Base-by-base conservation (phyloP, 2,888 invertebrate genomes). In the Cataglyphis livida region DNA sequence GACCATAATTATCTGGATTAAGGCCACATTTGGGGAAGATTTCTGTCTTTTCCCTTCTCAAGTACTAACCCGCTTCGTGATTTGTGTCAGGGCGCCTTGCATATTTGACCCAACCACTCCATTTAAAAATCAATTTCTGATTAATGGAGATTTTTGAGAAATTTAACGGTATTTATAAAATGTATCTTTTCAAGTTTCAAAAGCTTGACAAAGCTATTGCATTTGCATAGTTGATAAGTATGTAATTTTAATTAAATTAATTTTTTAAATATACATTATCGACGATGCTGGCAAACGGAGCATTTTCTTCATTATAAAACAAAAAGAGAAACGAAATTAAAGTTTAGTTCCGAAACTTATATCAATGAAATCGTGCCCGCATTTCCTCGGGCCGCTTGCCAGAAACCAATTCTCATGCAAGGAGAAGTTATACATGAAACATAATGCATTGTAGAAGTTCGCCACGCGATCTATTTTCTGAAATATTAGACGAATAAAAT, bases 341-440 rank as follows among this genome's bases (percentile, higher is more conserved):
- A 70, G 81, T 81, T 81, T 70, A 18, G 61, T 64, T 57, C 25
- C 3, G 59, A 51, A 83, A 88, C 81, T 86, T 82, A 25, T 79
- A 81, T 85, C 82, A 84, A 89, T 82, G 84, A 89, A 86, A 87
- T 74, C 64, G 68, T 78, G 76, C 12, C 64, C 57, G 79, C 73
- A 68, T 74, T 85, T 87, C 75, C 76, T 71, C 82, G 85, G 90
- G 89, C 89, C 84, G 83, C n/a, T 71, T 88, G 93, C 92, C 92
- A 92, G 89, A 85, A 85, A 84, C 83, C 87, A 88, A 92, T 92
- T 91, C 91, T 86, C 89, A 89, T 84, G 84, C 70, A 84, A 82
- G 78, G 68, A 85, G 57, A 85, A 87, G 81, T 87, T 85, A 76
- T 57, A 62, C 82, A 84, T 38, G 62, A 82, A 44, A 57, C 25